phyloP scores from a whole-genome alignment of 2,113 vertebrate species.

The Petroica traversi region DNA sequence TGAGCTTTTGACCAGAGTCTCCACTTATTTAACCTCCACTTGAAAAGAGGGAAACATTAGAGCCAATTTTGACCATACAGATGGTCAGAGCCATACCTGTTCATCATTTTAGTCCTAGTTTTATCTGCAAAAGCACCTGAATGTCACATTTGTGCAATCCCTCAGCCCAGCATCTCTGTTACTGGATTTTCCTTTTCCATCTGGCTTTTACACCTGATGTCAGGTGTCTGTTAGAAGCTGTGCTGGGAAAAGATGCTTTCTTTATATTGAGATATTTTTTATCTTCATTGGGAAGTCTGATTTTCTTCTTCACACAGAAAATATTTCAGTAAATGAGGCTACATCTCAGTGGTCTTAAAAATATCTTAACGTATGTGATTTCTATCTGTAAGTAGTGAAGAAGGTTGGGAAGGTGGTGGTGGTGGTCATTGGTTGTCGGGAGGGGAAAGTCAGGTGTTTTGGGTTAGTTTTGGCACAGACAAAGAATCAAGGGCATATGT shows the following conservation, averaged over 20 bases:
- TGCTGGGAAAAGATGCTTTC: background rate
- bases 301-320: background rate
- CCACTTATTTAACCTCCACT: background rate
- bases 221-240: background rate
- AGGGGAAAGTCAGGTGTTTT: background rate
- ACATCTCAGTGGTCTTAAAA: background rate
- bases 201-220: background rate
- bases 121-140: background rate
- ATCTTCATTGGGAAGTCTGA: background rate
- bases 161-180: background rate
- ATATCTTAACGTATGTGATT: background rate
- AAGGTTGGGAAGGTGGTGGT: background rate
- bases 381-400: background rate
- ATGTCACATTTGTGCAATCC: background rate
- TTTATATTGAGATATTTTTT: background rate
- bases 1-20: background rate
- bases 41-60: background rate
- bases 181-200: background rate
- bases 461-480: background rate
- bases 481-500: background rate
- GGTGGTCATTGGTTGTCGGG: background rate
- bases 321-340: background rate
- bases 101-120: background rate
- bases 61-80: no score
- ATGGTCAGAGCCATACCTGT: background rate